Base-by-base conservation (phyloP, 1,140 invertebrate genomes). In the Drosophila carrolli region DNA sequence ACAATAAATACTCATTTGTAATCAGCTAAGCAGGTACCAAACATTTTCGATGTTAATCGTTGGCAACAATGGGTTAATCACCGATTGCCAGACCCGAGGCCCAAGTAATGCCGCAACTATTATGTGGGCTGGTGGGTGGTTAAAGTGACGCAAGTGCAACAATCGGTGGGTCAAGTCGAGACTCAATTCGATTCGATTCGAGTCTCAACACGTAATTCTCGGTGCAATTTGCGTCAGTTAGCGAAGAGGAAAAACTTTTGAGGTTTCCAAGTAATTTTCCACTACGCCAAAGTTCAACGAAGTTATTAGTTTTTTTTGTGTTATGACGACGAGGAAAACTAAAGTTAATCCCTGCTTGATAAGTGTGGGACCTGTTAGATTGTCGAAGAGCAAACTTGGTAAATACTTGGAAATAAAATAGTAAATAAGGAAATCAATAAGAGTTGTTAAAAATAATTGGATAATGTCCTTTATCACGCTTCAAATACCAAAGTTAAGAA, bases 151-250 rank as follows among this genome's bases (percentile, higher is more conserved):
- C 62, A 86, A 86, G 62, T 85, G 73, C 78, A 73, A 68, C 58
- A 43, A 67, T 32, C 47, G 46, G 29, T 32, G 50, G 63, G 67
- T 51, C 68, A 50, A 71, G 48, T 70, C 41, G 50, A 27, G 40
- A 75, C 59, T 62, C 38, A 13, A 55, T 56, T 54, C 48, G 60
- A 53, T 67, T 46, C 38, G 46, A 62, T 41, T 38, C 50, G 32
- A 50, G 23, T 32, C 29, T 50, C 35, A 53, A 32, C 60, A 75
- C 61, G 72, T 62, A 71, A 57, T 78, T 74, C 78, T 72, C 68
- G 53, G 58, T 75, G 77, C 70, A 88, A 88, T 86, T 75, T 81
- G 56, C 66, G 82, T 78, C 70, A 88, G 51, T 65, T 82, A 63
- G 63, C 62, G 23, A 74, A 68, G 27, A 32, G 60, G 48, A 38